These are phyloP conservation scores for Cardiocondyla obscurior DNA, from an alignment of 1,140 invertebrate species.

Conservation along the genomic window DNA sequence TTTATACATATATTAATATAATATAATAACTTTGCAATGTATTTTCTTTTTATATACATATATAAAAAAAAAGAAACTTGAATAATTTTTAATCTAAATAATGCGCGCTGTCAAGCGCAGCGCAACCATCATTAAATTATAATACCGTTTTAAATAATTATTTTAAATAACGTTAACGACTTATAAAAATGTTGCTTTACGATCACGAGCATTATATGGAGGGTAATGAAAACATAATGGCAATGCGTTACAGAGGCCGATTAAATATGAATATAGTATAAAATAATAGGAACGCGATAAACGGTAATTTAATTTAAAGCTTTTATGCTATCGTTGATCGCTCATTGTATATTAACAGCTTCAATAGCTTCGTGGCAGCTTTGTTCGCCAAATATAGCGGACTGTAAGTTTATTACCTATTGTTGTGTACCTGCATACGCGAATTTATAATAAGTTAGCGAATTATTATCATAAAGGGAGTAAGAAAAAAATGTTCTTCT, in stretches of 20 bases:
- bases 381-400: slow-evolving; percentile 29
- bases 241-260: background rate
- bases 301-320: slow-evolving; percentile 45
- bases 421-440: background rate
- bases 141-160: slow-evolving; percentile 30
- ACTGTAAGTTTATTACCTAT: slow-evolving; percentile 32
- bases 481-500: background rate
- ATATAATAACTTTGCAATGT: background rate
- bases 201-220: slow-evolving; percentile 5
- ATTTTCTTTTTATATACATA: background rate
- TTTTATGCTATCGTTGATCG: slow-evolving; percentile 47
- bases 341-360: slow-evolving; percentile 27
- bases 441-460: background rate
- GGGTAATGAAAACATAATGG: slow-evolving; percentile 36
- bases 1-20: background rate
- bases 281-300: slow-evolving; percentile 48
- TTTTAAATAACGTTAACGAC: background rate
- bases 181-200: slow-evolving; percentile 17
- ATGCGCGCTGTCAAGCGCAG: background rate
- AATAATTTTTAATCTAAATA: background rate
- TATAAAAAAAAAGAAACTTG: background rate
- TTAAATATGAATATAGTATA: slow-evolving; percentile 45
- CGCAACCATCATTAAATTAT: background rate
- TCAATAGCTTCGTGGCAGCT: slow-evolving; percentile 27
- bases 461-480: background rate